Conservation (phyloP, 2,797 vertebrate species). For the Acridotheres tristis region DNA sequence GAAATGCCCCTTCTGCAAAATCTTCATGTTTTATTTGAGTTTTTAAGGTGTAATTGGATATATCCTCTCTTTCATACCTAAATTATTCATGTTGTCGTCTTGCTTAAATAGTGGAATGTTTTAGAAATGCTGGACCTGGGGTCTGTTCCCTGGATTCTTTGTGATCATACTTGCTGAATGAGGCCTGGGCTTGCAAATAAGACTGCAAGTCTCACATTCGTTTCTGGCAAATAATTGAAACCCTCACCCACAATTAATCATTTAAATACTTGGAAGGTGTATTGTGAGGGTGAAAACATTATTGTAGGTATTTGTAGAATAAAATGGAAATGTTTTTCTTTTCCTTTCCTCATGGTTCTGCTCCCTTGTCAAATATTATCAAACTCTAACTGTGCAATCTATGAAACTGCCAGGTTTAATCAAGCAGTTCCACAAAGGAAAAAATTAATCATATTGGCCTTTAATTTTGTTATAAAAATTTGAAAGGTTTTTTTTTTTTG, state of each 20-base stretch:
- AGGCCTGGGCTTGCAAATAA: not conserved
- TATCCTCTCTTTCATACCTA: not conserved
- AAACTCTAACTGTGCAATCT: not conserved
- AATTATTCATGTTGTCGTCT: not conserved
- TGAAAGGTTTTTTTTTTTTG: not conserved
- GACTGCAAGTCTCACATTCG: not conserved
- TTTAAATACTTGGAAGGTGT: not conserved
- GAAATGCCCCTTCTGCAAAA: not conserved
- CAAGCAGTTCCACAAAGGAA: not conserved
- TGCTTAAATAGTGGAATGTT: not conserved
- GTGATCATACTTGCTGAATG: not conserved
- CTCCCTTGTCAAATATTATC: constrained; percentile 30
- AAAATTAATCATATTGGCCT: not conserved
- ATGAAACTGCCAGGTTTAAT: constrained; percentile 34
- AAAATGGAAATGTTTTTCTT: constrained; percentile 8
- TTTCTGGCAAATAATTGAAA: not conserved
- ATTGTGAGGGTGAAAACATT: not conserved
- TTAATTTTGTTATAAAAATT: not conserved
- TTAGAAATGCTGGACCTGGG: not conserved
- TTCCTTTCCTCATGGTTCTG: constrained; percentile 6
- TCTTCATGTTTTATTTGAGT: not conserved
- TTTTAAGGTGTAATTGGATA: not conserved
- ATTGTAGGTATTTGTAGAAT: not conserved
- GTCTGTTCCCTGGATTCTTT: not conserved
- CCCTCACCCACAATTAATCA: not conserved